Base-by-base conservation (phyloP, 2,797 vertebrate genomes). In the Cossypha dichroa region DNA sequence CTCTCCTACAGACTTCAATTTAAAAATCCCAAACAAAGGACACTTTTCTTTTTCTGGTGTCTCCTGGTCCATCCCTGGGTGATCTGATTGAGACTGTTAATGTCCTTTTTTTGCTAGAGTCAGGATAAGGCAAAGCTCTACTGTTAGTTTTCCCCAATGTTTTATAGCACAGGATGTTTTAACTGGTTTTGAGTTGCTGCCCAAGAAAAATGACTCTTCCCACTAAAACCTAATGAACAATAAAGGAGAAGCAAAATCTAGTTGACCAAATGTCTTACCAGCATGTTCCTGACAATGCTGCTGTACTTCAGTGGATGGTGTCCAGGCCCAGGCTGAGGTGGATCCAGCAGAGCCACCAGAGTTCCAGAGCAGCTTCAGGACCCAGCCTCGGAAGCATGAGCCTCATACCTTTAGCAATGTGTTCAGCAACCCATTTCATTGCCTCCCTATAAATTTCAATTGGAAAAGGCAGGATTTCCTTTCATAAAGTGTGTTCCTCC, bases 181-280 rank as follows among this genome's bases (percentile, higher is more conserved):
- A 73, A 58, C 9, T 23, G n/a, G 23, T 60, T 88, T 84, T n/a
- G 58, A 75, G 54, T 13, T 60, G 7, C n/a, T 64, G 49, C 62
- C 13, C 36, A 56, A 46, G 49, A 62, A 52, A 85, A 78, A 58
- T 17, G 1, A 63, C 8, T 56, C 11, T 70, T 70, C 11, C 14
- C 0, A 1, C 31, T 59, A 66, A 67, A 66, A 64, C 5, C 15
- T 48, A 48, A 36, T 1, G 0, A 77, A 29, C 6, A 45, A 31
- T 2, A 28, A 23, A 62, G 75, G 11, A 81, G 25, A 56, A 45
- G 16, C 23, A 29, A 3, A 3, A 19, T 31, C 9, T 34, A 45
- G 5, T 2, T 59, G 33, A 69, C 6, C 3, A 67, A 55, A 41
- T 19, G 2, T 16, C 26, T 52, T 46, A 46, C 3, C 25, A 29